Evolutionary conservation across 2,797 vertebrate genomes (phyloP).

Genomic region (Melanotaenia parkinsoni): DNA sequence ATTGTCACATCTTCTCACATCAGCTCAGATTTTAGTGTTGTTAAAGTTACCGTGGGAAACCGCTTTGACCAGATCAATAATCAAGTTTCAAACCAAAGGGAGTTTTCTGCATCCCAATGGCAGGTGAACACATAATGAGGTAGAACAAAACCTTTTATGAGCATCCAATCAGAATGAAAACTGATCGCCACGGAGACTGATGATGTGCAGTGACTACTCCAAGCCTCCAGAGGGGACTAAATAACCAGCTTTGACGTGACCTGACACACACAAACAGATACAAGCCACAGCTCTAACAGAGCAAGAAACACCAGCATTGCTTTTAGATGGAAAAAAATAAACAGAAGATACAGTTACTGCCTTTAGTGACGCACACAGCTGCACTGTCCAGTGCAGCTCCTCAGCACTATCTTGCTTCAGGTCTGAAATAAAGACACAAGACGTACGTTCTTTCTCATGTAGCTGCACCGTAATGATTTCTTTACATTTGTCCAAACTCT

Average conservation of each 20-base stretch:
- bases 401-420: conserved; percentile 25
- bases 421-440: conserved; percentile 37
- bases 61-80: conserved; percentile 18
- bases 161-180: conserved; percentile 53
- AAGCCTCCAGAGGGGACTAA: conserved; percentile 55
- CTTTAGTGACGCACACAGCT: conserved; percentile 37
- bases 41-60: conserved; percentile 34
- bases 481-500: conserved; percentile 47
- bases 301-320: conserved; percentile 19
- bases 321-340: conserved; percentile 44
- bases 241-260: conserved; percentile 25
- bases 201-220: conserved; percentile 28
- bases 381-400: conserved; percentile 21
- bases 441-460: conserved; percentile 23
- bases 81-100: conserved; percentile 17
- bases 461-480: conserved; percentile 60
- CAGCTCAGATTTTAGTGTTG: conserved; percentile 23
- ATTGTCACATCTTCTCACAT: conserved; percentile 26
- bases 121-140: conserved; percentile 76
- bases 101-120: conserved; percentile 46
- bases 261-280: neutral
- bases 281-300: conserved; percentile 13
- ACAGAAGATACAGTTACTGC: conserved; percentile 53
- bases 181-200: neutral
- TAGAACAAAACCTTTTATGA: conserved; percentile 74